These are phyloP conservation scores for Apis mellifera DNA, from an alignment of 1,140 invertebrate species.

Conservation along the genomic window Amel_HAv3.1 CM009937.2:6188001-6188500, in stretches of 20 bases:
- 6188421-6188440: background rate
- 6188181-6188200: background rate
- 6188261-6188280: background rate
- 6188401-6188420: too few relatives aligned
- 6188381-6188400: too few relatives aligned
- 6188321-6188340: background rate
- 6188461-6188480: too few relatives aligned
- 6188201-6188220: background rate
- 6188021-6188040: background rate
- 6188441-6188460: background rate
- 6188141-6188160: background rate
- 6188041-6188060: background rate
- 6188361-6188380: too few relatives aligned
- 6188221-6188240: background rate
- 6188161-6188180: conserved; percentile 1
- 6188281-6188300: background rate
- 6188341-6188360: background rate
- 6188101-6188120: background rate
- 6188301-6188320: background rate
- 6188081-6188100: too few relatives aligned
- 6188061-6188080: background rate
- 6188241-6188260: background rate
- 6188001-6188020: too few relatives aligned
- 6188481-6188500: too few relatives aligned
- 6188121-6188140: background rate